Evolutionary conservation across 2,888 invertebrate genomes (phyloP).

Genomic region (Isoperla grammatica): DNA sequence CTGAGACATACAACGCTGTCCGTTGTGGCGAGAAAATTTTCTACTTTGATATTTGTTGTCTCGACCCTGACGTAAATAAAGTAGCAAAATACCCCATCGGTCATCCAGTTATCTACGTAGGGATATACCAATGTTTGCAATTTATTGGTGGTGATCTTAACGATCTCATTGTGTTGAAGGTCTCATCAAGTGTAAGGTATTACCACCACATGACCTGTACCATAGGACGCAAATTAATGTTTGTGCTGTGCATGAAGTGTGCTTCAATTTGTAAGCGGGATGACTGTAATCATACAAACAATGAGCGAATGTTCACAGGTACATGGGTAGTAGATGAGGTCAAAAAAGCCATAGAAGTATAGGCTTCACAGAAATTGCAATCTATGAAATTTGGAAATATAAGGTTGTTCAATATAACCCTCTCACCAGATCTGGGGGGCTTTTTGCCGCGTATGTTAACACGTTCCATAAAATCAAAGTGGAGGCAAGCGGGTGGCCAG

Average conservation of each 20-base stretch:
- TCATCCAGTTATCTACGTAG: too few species aligned
- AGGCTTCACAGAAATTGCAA: not conserved
- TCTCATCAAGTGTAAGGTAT: constrained; percentile 32
- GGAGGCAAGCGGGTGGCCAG: constrained; percentile 35
- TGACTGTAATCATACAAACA: not conserved
- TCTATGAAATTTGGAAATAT: constrained; percentile 2
- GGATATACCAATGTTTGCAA: too few species aligned
- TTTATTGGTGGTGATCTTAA: too few species aligned
- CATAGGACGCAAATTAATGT: not conserved
- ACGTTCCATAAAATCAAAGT: constrained; percentile 37
- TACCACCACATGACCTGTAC: constrained; percentile 31
- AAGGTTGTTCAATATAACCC: not conserved
- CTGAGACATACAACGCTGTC: too few species aligned
- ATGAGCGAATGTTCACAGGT: constrained; percentile 33
- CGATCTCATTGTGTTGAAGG: constrained; percentile 31
- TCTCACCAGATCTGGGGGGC: constrained; percentile 29
- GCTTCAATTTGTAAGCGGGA: not conserved
- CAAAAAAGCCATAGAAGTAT: constrained; percentile 33
- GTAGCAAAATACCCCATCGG: too few species aligned
- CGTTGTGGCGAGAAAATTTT: too few species aligned
- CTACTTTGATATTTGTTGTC: too few species aligned
- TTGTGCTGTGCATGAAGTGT: not conserved
- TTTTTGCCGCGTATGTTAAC: constrained; percentile 39
- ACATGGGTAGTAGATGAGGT: constrained; percentile 40
- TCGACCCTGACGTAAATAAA: too few species aligned